Evolutionary conservation across 2,797 vertebrate species (phyloP).

Genomic region (Gadopsis marmoratus): DNA sequence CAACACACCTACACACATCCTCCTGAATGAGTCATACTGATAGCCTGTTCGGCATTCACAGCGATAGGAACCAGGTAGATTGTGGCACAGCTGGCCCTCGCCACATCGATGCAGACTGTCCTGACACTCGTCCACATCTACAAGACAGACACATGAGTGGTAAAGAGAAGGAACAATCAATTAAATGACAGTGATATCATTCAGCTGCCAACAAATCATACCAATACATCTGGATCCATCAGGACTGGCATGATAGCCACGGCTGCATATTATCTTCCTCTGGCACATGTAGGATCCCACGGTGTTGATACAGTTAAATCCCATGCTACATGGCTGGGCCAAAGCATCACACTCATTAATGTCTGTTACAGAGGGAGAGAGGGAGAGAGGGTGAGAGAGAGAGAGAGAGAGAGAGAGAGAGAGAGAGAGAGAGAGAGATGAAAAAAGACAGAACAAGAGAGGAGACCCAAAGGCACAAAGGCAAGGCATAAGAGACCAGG

Average conservation of each 20-base stretch:
- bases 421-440: constrained; percentile 13
- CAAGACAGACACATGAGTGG: constrained; percentile 11
- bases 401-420: background rate
- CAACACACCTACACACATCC: constrained; percentile 89
- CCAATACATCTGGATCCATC: constrained; percentile 92
- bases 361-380: constrained; percentile 75
- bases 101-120: constrained; percentile 86
- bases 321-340: constrained; percentile 87
- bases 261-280: constrained; percentile 88
- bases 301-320: constrained; percentile 94
- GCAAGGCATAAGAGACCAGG: constrained; percentile 37
- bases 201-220: constrained; percentile 73
- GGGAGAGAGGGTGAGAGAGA: constrained; percentile 9
- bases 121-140: constrained; percentile 95
- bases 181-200: background rate
- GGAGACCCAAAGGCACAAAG: constrained; percentile 42
- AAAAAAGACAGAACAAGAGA: constrained; percentile 41
- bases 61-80: constrained; percentile 92
- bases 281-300: constrained; percentile 93
- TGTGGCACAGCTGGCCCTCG: constrained; percentile 91
- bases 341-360: constrained; percentile 90
- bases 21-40: constrained; percentile 91
- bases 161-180: background rate
- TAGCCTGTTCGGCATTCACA: constrained; percentile 94
- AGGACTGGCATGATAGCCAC: constrained; percentile 89